Base-by-base conservation (phyloP, 2,888 invertebrate species). In the Nephrocerus scutellatus region DNA sequence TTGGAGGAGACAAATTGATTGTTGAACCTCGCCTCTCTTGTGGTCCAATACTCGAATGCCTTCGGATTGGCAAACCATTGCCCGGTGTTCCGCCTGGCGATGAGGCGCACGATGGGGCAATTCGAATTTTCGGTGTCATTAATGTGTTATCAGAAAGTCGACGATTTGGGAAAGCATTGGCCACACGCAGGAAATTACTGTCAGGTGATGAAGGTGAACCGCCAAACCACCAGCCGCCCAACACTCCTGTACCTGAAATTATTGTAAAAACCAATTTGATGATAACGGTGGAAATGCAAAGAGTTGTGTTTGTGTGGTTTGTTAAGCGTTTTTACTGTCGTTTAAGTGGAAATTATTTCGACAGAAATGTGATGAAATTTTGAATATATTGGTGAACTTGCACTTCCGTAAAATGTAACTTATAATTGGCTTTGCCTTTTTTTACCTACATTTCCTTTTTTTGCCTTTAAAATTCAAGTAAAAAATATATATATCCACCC, bases 21-120 rank as follows among this genome's bases (percentile, higher is more conserved):
- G 82, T 81, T 10, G 87, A 87, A 39, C 82, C 82, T 36, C 88
- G 80, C 47, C 89, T 77, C 63, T 91, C 89, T 60, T 90, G 89
- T 1, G 90, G 87, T 15, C 89, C 90, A 54, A 89, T 90, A 68
- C 88, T 89, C 39, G 90, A 91, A 67, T 92, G 92, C 16, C 91
- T 80, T 36, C 91, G 79, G 22, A 84, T 82, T 12, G 90, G 90
- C 43, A 91, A 70, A 1, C 86, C 86, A 43, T 56, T 57, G 20
- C 82, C 75, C 6, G 86, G 82, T 66, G 76, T 48, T 64, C 76
- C 49, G 5, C 82, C 82, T 1, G 83, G 83, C 1, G 88, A 88
- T 4, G 88, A 87, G 9, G 88, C 85, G 65, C 88, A 88, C 12
- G 89, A 90, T 8, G 88, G 88, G 0, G 88, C 88, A 44, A 91